Evolutionary conservation across 2,888 invertebrate species (phyloP).

Genomic region (Actias luna): DNA sequence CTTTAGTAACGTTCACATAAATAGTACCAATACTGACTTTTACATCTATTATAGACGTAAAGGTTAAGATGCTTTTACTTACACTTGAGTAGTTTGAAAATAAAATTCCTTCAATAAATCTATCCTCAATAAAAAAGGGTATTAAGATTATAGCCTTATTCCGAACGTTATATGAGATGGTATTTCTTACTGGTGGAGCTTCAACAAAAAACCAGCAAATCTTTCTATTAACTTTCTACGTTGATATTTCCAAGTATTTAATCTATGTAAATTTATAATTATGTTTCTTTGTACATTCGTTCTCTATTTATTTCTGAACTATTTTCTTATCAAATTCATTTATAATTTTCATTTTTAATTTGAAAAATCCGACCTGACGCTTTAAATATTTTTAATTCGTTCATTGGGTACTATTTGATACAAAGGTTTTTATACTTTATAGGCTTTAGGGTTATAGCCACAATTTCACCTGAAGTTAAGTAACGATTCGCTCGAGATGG

Average conservation of each 20-base stretch:
- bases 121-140: constrained; percentile 15
- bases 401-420: no score
- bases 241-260: background rate
- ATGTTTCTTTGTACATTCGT: no score
- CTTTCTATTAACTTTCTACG: background rate
- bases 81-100: constrained; percentile 9
- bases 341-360: no score
- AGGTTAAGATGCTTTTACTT: background rate
- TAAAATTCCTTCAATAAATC: constrained; percentile 16
- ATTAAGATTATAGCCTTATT: constrained; percentile 13
- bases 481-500: no score
- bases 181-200: background rate
- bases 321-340: no score
- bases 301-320: no score
- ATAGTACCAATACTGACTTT: background rate
- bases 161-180: constrained; percentile 7
- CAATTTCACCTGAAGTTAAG: no score
- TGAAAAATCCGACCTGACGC: no score
- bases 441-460: no score
- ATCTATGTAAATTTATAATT: no score
- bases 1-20: background rate
- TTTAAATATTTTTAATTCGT: no score
- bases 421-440: no score
- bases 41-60: background rate
- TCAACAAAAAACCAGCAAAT: background rate